Base-by-base conservation (phyloP, 2,888 invertebrate species). In the Apotomis betuletana region DNA sequence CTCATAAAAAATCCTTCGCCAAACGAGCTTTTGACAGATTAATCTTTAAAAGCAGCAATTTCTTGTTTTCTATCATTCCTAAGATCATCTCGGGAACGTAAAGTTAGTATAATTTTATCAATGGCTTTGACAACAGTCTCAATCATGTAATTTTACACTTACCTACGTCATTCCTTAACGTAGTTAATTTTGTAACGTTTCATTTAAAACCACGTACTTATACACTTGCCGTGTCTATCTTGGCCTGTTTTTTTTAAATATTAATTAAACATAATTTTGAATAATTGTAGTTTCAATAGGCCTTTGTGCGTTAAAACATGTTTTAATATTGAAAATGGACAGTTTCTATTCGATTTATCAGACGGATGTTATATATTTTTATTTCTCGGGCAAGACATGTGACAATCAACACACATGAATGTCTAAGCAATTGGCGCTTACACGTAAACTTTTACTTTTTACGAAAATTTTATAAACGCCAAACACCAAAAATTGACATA, bases 281-380 rank as follows among this genome's bases (percentile, higher is more conserved):
- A 80, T 77, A 81, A 78, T 83, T 76, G 77, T 76, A 76, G 79
- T 79, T 52, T 65, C 5, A 63, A 64, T 70, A 70, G 70, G 70
- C 70, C 70, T 36, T 62, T 51, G 61, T 62, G 61, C 61, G 49
- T 36, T 62, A 69, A 61, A 61, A 13, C 46, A 67, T 60, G 57
- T 0, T 51, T 69, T 75, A 27, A 70, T 67, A 59, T 77, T 74
- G 2, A 67, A 61, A 67, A 67, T 71, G 71, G 71, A 71, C 71
- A 67, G 61, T 57, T 67, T 27, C 36, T 59, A 63, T 62, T 61
- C 61, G 67, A 61, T 67, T 51, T 75, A 81, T 71, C 59, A 68
- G 63, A 76, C 63, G 67, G 71, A 71, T 52, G 27, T 49, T 54
- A 57, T 10, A 10, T 49, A 49, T 49, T 27, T 36, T 13, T 59